Conservation (phyloP, 2,797 vertebrate species). For the Anabas testudineus region DNA sequence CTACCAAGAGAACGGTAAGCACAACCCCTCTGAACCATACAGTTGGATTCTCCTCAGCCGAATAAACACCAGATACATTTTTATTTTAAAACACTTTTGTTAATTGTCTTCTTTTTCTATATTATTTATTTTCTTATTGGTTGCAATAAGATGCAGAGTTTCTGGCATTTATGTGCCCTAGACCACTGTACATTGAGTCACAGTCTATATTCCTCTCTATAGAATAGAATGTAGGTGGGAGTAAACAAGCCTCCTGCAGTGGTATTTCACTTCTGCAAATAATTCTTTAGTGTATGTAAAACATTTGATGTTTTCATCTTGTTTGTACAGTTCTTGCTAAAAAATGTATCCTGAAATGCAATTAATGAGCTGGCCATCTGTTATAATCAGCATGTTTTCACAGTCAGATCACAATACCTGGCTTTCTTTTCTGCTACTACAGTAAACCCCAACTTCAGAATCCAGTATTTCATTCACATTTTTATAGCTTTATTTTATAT, state of each 20-base stretch:
- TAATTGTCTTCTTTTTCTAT: neutral
- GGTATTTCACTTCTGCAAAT: constrained; percentile 23
- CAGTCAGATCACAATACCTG: neutral
- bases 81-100: neutral
- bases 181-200: neutral
- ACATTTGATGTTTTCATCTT: constrained; percentile 6
- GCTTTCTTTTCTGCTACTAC: neutral
- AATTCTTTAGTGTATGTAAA: constrained; percentile 5
- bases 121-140: constrained; percentile 1
- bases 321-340: neutral
- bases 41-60: neutral
- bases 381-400: neutral
- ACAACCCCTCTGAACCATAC: neutral
- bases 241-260: constrained; percentile 27
- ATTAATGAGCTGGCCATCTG: neutral
- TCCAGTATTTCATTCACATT: neutral
- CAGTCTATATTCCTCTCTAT: constrained; percentile 9
- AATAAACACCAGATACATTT: neutral
- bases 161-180: constrained; percentile 3
- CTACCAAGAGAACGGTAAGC: constrained; percentile 92
- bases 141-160: constrained; percentile 7
- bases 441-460: constrained; percentile 2
- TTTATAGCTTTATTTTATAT: neutral
- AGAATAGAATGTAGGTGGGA: constrained; percentile 15
- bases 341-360: neutral